Base-by-base conservation (phyloP, 2,113 vertebrate species). In the Perccottus glenii region DNA sequence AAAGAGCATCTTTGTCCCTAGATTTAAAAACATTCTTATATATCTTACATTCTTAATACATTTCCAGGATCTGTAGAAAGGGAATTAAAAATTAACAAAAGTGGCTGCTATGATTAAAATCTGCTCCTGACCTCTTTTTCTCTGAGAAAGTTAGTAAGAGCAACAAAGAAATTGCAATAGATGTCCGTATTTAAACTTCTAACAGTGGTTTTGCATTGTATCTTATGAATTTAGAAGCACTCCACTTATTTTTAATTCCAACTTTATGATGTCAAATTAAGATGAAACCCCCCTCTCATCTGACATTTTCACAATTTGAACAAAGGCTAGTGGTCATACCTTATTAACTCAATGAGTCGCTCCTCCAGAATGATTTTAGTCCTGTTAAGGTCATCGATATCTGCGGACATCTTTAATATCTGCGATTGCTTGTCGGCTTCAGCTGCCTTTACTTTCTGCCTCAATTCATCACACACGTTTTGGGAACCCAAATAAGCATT, bases 1-100 rank as follows among this genome's bases (percentile, higher is more conserved):
- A 99, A 61, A 99, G 90, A 48, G 94, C 94, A 80, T 98, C 97
- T 84, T 98, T 99, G 85, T 99, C 97, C 89, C 97, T 98, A 36
- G 19, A 27, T 27, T 27, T 27, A 27, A 27, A 27, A 27, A 27
- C 19, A 27, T 27, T 27, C 19, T 27, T 27, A 27, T 27, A 27
- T 27, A 27, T 27, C 19, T 27, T 3, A 27, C 19, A 27, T 27
- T 27, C 19, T 27, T 27, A 27, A 27, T 27, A 27, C 3, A 27
- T 27, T 27, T 27, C 19, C 19, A 27, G 19, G 19, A 27, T 27
- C 19, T 27, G 19, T 27, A 27, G 19, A 27, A 27, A 3, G 19
- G 19, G 19, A 27, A 27, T 27, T 27, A 27, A 27, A n/a, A 27
- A 27, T 27, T 27, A 27, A 27, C 19, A 27, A 27, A 27, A 27